Conservation (phyloP, 2,113 vertebrate genomes). For the Apaloderma vittatum region DNA sequence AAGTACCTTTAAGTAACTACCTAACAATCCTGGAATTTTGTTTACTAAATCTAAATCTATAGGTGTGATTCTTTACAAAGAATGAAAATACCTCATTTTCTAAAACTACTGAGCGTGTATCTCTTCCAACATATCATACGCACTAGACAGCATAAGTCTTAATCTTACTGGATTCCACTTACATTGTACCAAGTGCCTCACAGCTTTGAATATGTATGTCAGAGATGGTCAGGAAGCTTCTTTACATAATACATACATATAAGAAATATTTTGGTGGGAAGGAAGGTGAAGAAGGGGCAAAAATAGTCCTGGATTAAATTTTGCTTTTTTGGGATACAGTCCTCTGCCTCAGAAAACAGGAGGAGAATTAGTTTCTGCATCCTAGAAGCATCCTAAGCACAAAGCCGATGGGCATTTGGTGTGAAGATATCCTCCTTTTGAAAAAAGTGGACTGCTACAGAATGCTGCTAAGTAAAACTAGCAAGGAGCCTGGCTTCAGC, state of each 20-base stretch:
- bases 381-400: neutral
- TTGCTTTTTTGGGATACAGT: neutral
- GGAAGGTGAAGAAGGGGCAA: neutral
- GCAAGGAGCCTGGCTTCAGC: neutral
- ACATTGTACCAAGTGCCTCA: neutral
- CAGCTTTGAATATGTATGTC: neutral
- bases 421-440: neutral
- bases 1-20: neutral
- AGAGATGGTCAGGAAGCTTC: neutral
- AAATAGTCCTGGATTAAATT: neutral
- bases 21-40: conserved; percentile 2
- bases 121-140: neutral
- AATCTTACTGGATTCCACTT: neutral
- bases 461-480: neutral
- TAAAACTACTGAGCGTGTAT: neutral
- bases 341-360: neutral
- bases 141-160: neutral
- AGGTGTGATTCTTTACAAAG: neutral
- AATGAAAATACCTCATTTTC: neutral
- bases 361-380: neutral
- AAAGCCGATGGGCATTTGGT: neutral
- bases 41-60: neutral
- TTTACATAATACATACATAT: neutral
- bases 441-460: neutral
- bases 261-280: neutral